These are phyloP conservation scores for Coluber constrictor DNA, from an alignment of 2,797 vertebrate species.

Conservation along the genomic window DNA sequence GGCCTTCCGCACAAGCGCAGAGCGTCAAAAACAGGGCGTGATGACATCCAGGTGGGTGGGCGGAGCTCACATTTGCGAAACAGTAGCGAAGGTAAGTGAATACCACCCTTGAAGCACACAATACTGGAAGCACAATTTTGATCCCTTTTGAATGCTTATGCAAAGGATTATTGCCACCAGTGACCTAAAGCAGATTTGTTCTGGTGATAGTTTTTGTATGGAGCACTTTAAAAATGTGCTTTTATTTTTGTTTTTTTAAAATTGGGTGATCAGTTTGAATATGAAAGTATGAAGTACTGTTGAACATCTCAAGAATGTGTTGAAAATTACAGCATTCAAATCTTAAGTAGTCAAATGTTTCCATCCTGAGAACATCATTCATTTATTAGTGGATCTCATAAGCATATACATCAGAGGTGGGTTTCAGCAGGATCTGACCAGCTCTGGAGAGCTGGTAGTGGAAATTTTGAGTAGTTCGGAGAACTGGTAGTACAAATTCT, in stretches of 20 bases:
- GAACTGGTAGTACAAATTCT: no score
- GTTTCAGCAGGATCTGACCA: no score
- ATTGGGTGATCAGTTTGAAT: not conserved
- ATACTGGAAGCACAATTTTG: slow-evolving; percentile 12
- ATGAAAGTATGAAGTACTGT: not conserved
- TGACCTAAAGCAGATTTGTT: slow-evolving; percentile 32
- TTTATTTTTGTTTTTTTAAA: not conserved
- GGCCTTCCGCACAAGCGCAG: no score
- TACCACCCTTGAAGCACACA: slow-evolving; percentile 17
- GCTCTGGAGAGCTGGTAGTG: no score
- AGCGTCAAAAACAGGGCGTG: no score
- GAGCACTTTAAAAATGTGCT: not conserved
- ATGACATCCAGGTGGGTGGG: no score
- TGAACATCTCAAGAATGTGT: not conserved
- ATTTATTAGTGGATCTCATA: not conserved
- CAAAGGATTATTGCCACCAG: slow-evolving; percentile 28
- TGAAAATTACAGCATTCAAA: not conserved
- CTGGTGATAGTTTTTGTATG: slow-evolving; percentile 17
- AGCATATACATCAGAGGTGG: not conserved
- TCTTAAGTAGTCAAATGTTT: not conserved
- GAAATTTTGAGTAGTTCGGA: no score
- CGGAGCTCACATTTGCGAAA: no score
- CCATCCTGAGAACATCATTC: not conserved
- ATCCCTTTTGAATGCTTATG: slow-evolving; percentile 10
- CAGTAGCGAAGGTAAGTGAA: no score